Percentiles rank a stretch among this genome's conserved stretches.
Evolutionary conservation across 2,113 vertebrate genomes (phyloP).

Genomic region (Progne subis): DNA sequence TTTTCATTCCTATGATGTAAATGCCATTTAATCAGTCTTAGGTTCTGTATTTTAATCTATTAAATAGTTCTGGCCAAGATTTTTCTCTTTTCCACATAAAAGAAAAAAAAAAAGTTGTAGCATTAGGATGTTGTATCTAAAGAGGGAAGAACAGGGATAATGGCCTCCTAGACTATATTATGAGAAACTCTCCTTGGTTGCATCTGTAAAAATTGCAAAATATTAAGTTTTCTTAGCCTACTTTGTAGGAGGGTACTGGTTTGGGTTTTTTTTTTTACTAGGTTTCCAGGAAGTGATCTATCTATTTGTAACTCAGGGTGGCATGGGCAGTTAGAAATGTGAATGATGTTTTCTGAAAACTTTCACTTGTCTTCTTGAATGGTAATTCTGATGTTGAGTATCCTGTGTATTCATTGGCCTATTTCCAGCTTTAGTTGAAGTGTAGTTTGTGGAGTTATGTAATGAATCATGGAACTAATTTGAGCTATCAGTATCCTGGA

Average conservation of each 20-base stretch:
- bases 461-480: neutral
- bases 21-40: neutral
- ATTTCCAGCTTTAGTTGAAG: neutral
- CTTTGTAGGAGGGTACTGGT: neutral
- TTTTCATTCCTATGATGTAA: neutral
- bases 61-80: neutral
- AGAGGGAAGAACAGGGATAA: neutral
- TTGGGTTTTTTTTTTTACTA: neutral
- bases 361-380: neutral
- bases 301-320: neutral
- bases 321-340: neutral
- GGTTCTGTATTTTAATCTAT: neutral
- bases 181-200: neutral
- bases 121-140: neutral
- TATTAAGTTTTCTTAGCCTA: neutral
- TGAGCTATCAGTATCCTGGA: neutral
- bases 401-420: neutral
- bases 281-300: neutral
- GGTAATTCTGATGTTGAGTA: neutral
- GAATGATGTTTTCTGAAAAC: neutral
- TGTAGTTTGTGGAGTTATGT: neutral
- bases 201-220: neutral
- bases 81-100: neutral
- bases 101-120: neutral
- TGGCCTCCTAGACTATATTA: neutral